Conservation (phyloP, 1,140 invertebrate species). For the Copidosoma floridanum region DNA sequence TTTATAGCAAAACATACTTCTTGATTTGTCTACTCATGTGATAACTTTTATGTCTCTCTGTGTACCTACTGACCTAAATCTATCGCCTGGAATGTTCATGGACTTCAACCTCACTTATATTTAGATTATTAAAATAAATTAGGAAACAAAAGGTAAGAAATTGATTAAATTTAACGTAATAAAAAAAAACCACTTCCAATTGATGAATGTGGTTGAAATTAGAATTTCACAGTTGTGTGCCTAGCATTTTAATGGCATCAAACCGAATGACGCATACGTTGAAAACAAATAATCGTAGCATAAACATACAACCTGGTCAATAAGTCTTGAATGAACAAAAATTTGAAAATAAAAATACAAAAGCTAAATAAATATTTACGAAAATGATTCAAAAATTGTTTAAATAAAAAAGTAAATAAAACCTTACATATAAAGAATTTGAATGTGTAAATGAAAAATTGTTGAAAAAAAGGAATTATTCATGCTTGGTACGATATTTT, state of each 20-base stretch:
- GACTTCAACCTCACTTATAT: neutral
- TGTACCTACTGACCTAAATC: conserved; percentile 46
- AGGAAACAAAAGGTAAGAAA: conserved; percentile 2
- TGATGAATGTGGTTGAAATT: conserved; percentile 33
- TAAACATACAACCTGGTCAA: too few species aligned
- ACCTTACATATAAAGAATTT: too few species aligned
- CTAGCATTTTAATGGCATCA: conserved; percentile 27
- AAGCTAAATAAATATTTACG: too few species aligned
- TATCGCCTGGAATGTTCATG: conserved; percentile 11
- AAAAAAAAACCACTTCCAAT: conserved; percentile 25
- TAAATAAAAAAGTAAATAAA: too few species aligned
- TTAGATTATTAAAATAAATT: neutral
- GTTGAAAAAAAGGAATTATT: too few species aligned
- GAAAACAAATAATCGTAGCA: too few species aligned
- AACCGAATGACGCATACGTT: neutral
- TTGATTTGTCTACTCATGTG: conserved; percentile 53
- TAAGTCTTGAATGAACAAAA: too few species aligned
- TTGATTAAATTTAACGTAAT: neutral
- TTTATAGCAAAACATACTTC: conserved; percentile 20
- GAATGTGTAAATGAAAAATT: too few species aligned
- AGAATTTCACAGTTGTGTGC: conserved; percentile 35
- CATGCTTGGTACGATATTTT: too few species aligned
- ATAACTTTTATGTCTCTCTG: conserved; percentile 55
- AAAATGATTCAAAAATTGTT: too few species aligned
- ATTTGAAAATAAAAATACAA: too few species aligned